phyloP scores from a whole-genome alignment of 2,113 vertebrate genomes.

The Sceloporus tristichus region DNA sequence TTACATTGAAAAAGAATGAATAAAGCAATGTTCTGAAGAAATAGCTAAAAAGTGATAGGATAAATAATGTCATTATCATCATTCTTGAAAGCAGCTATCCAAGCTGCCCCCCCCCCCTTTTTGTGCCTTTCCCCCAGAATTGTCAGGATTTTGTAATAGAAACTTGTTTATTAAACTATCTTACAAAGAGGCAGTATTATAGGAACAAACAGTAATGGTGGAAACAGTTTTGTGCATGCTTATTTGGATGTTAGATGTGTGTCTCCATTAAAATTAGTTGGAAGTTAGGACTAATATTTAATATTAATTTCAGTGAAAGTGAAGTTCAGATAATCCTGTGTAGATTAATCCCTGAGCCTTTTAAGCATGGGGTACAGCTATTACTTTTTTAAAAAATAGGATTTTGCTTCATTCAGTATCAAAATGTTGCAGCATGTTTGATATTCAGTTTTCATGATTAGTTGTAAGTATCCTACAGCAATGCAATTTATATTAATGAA shows the following conservation, averaged over 20 bases:
- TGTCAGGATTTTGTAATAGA: background rate
- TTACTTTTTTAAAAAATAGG: background rate
- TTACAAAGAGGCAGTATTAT: background rate
- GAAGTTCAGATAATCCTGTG: background rate
- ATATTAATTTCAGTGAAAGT: background rate
- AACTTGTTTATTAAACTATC: background rate
- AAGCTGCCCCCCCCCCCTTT: background rate
- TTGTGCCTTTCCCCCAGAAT: background rate
- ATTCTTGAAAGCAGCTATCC: too few relatives aligned
- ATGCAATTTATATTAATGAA: slow-evolving; percentile 6
- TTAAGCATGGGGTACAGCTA: background rate
- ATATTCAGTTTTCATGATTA: background rate
- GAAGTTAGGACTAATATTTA: background rate
- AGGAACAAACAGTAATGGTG: background rate
- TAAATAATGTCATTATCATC: too few relatives aligned
- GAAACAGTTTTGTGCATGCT: too few relatives aligned
- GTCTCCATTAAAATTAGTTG: background rate
- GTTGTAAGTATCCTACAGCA: background rate
- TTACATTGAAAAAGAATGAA: too few relatives aligned
- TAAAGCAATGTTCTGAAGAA: too few relatives aligned
- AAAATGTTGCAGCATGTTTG: background rate
- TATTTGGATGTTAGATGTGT: background rate
- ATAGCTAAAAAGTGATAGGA: too few relatives aligned
- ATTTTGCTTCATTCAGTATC: background rate
- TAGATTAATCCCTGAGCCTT: too few relatives aligned